Conservation (phyloP, 2,113 vertebrate species). For the Gracilinanus agilis region DNA sequence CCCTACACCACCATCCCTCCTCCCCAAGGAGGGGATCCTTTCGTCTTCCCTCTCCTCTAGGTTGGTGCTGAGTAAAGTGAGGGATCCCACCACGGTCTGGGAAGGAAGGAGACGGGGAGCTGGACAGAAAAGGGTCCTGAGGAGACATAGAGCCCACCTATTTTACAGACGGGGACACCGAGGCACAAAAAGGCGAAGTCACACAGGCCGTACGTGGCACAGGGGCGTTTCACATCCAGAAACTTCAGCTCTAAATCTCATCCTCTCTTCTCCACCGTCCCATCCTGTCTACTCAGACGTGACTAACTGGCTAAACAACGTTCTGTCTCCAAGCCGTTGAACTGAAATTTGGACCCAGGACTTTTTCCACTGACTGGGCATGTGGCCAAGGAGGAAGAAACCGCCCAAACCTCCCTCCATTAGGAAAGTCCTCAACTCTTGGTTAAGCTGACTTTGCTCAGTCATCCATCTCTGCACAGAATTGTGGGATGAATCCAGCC, state of each 20-base stretch:
- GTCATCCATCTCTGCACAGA: not conserved
- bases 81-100: no score
- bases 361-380: not conserved
- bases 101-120: no score
- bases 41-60: not conserved
- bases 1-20: not conserved
- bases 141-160: not conserved
- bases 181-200: not conserved
- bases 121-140: no score
- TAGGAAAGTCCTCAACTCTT: not conserved
- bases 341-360: not conserved
- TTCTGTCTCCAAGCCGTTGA: not conserved
- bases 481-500: not conserved
- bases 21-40: not conserved
- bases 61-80: not conserved
- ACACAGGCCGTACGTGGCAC: not conserved
- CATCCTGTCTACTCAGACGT: no score
- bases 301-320: no score
- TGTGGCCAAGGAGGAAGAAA: not conserved
- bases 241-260: not conserved
- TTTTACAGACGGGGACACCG: no score
- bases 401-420: not conserved
- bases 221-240: not conserved
- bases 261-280: no score
- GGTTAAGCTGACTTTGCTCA: slow-evolving; percentile 37